These are phyloP conservation scores for Prunella strophiata DNA, from an alignment of 2,797 vertebrate species.

Conservation along the genomic window DNA sequence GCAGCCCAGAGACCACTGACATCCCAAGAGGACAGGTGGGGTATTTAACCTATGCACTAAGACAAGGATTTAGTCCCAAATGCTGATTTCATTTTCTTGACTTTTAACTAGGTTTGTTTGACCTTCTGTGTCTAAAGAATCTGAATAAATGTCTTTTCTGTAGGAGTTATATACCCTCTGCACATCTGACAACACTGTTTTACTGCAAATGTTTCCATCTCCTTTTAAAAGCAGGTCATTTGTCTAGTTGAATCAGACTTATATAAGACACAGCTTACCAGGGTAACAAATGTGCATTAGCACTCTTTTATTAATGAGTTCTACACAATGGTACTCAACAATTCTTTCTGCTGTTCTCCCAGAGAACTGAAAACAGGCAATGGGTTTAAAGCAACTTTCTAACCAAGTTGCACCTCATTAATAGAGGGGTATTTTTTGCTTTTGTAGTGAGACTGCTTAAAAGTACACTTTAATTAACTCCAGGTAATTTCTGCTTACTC, in stretches of 20 bases:
- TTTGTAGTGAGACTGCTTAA: neutral
- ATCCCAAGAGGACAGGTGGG: neutral
- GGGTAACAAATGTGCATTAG: slow-evolving; percentile 25
- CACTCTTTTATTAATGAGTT: slow-evolving; percentile 63
- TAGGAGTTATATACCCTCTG: neutral
- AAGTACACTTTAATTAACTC: slow-evolving; percentile 12
- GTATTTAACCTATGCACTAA: neutral
- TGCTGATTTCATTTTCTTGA: neutral
- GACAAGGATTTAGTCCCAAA: neutral
- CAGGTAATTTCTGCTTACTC: neutral
- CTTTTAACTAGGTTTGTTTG: slow-evolving; percentile 66
- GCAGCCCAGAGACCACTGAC: neutral
- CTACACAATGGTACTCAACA: slow-evolving; percentile 32
- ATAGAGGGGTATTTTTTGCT: neutral
- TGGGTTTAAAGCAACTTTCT: slow-evolving; percentile 48
- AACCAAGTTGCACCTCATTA: slow-evolving; percentile 55
- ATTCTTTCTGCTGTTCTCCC: slow-evolving; percentile 2
- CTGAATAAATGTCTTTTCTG: slow-evolving; percentile 56
- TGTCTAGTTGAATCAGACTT: slow-evolving; percentile 57
- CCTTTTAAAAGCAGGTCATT: slow-evolving; percentile 63
- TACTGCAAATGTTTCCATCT: slow-evolving; percentile 43
- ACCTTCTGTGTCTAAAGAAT: slow-evolving; percentile 62
- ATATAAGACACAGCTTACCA: slow-evolving; percentile 11
- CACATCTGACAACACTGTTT: slow-evolving; percentile 28
- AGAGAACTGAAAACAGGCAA: neutral